A percentile compares a stretch with the other conserved stretches of the same genome.
Evolutionary conservation across 92 coral and sea anemone genomes (phyloP).

Genomic region (Parazoanthus swiftii): DNA sequence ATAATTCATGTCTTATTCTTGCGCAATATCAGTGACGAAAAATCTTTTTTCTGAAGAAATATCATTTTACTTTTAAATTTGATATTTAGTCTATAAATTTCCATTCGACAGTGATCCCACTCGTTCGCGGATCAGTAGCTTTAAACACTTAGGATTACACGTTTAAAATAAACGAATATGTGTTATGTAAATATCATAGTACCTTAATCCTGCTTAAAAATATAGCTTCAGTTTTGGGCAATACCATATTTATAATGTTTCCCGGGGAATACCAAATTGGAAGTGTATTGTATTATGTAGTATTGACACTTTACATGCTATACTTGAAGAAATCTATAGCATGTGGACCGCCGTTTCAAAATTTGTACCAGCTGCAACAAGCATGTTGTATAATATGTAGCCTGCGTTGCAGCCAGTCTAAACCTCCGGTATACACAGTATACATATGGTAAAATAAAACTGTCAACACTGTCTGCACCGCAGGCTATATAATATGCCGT

Average conservation of each 20-base stretch:
- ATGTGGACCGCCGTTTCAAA: no score
- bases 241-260: background rate
- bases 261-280: background rate
- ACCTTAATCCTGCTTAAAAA: background rate
- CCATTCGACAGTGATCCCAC: background rate
- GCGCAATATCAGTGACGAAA: background rate
- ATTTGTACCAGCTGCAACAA: no score
- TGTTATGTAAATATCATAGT: background rate
- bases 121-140: background rate
- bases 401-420: no score
- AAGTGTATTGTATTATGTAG: background rate
- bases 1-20: no score
- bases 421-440: no score
- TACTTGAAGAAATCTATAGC: no score
- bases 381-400: no score
- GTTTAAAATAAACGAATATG: background rate
- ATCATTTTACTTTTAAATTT: background rate
- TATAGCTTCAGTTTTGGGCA: background rate
- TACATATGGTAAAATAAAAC: no score
- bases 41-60: background rate
- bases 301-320: background rate
- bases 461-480: no score
- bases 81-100: background rate
- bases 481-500: no score
- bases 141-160: background rate